These are phyloP conservation scores for Leptocoma aspasia DNA, from an alignment of 2,113 vertebrate genomes.

Conservation along the genomic window DNA sequence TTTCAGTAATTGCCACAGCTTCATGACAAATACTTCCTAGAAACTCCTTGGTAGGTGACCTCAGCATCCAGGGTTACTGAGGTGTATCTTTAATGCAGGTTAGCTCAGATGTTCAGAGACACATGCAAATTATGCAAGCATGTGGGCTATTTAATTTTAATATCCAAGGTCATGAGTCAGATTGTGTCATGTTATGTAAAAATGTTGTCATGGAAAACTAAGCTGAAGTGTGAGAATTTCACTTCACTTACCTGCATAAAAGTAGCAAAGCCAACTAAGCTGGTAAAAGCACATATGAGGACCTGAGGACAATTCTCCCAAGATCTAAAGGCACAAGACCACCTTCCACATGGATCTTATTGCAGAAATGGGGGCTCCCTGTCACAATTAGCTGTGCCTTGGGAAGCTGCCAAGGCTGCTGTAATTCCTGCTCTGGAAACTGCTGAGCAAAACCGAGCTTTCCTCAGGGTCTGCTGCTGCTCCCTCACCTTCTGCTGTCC, in stretches of 20 bases:
- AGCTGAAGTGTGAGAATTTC: not conserved
- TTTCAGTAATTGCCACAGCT: constrained; percentile 41
- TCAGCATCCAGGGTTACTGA: not conserved
- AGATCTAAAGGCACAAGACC: not conserved
- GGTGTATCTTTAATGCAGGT: not conserved
- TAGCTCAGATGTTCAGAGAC: not conserved
- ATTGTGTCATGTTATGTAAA: not conserved
- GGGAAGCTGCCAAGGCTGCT: not conserved
- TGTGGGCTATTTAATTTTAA: not conserved
- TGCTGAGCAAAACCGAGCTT: not conserved
- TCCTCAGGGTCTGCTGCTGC: not conserved
- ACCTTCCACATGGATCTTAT: not conserved
- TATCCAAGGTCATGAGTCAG: not conserved
- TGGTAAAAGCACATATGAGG: not conserved
- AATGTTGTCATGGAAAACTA: not conserved
- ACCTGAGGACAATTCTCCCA: not conserved
- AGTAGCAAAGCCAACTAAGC: not conserved
- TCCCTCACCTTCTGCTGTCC: not conserved
- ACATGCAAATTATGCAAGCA: not conserved
- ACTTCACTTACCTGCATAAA: not conserved
- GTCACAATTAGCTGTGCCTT: not conserved
- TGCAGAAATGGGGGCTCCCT: not conserved
- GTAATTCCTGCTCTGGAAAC: not conserved
- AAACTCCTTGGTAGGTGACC: not conserved
- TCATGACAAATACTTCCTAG: constrained; percentile 13